phyloP scores from a whole-genome alignment of 2,888 invertebrate genomes.

The Drosophila putrida region DNA sequence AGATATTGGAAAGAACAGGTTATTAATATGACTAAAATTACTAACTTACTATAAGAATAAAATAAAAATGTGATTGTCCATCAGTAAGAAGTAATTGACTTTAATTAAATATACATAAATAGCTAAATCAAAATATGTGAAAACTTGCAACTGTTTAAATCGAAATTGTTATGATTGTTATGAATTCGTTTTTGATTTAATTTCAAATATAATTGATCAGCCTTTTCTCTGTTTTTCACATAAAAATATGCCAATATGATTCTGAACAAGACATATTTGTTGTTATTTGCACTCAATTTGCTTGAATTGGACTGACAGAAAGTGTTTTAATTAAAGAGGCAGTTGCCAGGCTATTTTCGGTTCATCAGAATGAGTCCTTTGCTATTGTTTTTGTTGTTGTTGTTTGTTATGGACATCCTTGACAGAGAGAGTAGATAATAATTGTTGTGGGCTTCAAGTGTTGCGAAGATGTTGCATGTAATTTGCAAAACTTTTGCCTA shows the following conservation, averaged over 20 bases:
- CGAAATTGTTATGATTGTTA: no score
- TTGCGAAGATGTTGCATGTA: slow-evolving; percentile 45
- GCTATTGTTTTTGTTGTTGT: slow-evolving; percentile 2
- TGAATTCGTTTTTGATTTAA: no score
- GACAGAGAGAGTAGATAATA: slow-evolving; percentile 43
- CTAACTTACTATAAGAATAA: no score
- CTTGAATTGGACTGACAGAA: slow-evolving; percentile 27
- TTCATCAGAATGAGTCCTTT: background rate
- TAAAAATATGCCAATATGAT: background rate
- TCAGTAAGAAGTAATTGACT: no score
- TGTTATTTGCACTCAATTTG: slow-evolving; percentile 23
- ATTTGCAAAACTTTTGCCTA: slow-evolving; percentile 48
- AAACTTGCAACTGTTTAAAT: no score
- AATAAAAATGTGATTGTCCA: no score
- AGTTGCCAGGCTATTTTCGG: slow-evolving; percentile 19
- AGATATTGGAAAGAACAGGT: no score
- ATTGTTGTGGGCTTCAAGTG: slow-evolving; percentile 48
- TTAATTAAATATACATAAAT: no score
- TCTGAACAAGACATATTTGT: background rate
- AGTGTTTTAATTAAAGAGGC: slow-evolving; percentile 36
- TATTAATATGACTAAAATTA: no score
- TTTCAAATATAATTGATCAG: background rate
- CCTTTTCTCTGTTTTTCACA: background rate
- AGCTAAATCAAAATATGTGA: no score
- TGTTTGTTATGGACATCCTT: slow-evolving; percentile 11